Conservation (phyloP, 2,888 invertebrate genomes). For the Synanthedon andrenaeformis region DNA sequence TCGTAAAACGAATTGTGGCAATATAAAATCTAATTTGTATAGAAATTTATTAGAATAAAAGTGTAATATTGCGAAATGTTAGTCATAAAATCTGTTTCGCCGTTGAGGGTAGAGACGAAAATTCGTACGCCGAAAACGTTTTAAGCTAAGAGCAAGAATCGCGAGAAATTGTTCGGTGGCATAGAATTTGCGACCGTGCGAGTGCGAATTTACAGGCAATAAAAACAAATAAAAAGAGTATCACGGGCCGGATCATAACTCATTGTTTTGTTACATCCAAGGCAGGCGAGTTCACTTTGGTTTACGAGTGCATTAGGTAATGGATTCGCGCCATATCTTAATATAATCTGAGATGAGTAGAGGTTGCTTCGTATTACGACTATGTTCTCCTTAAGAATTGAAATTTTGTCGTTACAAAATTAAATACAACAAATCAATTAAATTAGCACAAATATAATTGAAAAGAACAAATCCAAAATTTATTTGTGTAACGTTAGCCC, state of each 20-base stretch:
- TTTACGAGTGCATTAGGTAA: conserved; percentile 58
- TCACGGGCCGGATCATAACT: conserved; percentile 51
- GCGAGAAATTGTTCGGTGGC: conserved; percentile 25
- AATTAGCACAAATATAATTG: too few relatives aligned
- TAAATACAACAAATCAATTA: too few relatives aligned
- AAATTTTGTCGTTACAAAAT: too few relatives aligned
- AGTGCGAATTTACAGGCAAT: conserved; percentile 47
- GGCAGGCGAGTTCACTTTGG: conserved; percentile 21
- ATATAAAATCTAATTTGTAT: conserved; percentile 2
- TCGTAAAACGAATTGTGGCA: background rate
- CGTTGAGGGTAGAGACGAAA: conserved; percentile 8
- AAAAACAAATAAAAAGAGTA: conserved; percentile 54
- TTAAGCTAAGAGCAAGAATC: conserved; percentile 23
- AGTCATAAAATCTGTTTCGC: conserved; percentile 23
- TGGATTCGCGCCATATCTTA: conserved; percentile 48
- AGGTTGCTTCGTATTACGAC: conserved; percentile 20
- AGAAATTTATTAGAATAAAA: background rate
- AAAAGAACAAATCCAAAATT: too few relatives aligned
- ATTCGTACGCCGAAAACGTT: conserved; percentile 23
- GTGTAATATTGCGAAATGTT: conserved; percentile 11
- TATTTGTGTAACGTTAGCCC: too few relatives aligned
- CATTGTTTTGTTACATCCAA: conserved; percentile 50
- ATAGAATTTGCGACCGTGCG: conserved; percentile 32
- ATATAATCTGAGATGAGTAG: conserved; percentile 26
- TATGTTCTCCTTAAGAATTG: background rate